Evolutionary conservation across 2,888 invertebrate genomes (phyloP).

Genomic region (Chrysolina oricalcia): DNA sequence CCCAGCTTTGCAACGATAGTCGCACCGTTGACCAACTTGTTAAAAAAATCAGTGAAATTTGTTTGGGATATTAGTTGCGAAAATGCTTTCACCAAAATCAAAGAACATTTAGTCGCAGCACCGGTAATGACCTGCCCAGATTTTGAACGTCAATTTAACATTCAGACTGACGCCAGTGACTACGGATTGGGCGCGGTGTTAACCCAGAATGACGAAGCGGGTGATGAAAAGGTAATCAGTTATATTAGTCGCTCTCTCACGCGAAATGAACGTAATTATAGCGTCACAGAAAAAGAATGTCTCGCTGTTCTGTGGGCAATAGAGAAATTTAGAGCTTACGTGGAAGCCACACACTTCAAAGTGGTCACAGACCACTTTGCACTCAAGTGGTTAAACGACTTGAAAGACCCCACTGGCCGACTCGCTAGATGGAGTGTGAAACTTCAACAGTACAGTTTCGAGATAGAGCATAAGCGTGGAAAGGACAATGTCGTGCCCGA

Average conservation of each 20-base stretch:
- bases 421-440: constrained; percentile 28
- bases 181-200: constrained; percentile 40
- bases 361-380: constrained; percentile 45
- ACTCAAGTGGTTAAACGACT: constrained; percentile 24
- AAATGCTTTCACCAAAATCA: constrained; percentile 1
- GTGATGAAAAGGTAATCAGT: constrained; percentile 31
- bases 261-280: constrained; percentile 33
- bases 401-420: constrained; percentile 33
- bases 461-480: background rate
- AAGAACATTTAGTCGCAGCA: constrained; percentile 21
- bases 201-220: constrained; percentile 31
- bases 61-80: background rate
- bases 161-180: constrained; percentile 39
- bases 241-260: constrained; percentile 25
- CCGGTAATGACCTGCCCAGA: constrained; percentile 32
- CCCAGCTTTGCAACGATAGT: constrained; percentile 18
- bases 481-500: constrained; percentile 22
- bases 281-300: constrained; percentile 41
- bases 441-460: constrained; percentile 29
- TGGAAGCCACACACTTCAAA: constrained; percentile 45
- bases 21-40: constrained; percentile 16
- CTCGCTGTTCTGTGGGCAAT: constrained; percentile 44
- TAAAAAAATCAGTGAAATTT: constrained; percentile 11
- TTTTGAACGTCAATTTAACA: constrained; percentile 34
- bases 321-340: constrained; percentile 33